Percentiles rank a stretch among this genome's conserved stretches.
phyloP scores from a whole-genome alignment of 23 tunicate species.

The Halocynthia aurantium region DNA sequence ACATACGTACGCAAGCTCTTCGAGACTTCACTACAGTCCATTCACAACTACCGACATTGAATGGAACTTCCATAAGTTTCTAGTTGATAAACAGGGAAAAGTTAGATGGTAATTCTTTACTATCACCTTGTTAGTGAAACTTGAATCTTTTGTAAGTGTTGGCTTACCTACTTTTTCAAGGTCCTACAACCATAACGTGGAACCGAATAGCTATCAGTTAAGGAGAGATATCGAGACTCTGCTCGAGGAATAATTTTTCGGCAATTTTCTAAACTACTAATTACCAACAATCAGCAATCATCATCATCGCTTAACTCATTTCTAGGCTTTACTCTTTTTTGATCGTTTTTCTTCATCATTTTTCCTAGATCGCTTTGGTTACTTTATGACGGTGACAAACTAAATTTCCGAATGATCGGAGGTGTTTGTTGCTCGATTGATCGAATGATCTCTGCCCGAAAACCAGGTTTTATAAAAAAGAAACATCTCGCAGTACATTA shows the following conservation, averaged over 20 bases:
- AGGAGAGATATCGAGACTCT: slow-evolving; percentile 2
- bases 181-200: slow-evolving; percentile 10
- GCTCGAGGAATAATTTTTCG: neutral
- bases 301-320: neutral
- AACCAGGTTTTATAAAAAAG: neutral
- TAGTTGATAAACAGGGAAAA: slow-evolving; percentile 57
- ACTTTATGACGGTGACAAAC: neutral
- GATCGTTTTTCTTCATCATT: neutral
- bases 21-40: slow-evolving; percentile 58
- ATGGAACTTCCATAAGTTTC: slow-evolving; percentile 88
- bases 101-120: slow-evolving; percentile 33
- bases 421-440: too few relatives aligned
- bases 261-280: neutral
- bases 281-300: neutral
- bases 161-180: neutral
- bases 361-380: neutral
- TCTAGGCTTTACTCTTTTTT: neutral
- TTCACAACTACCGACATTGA: slow-evolving; percentile 62
- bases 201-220: neutral
- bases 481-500: slow-evolving; percentile 2
- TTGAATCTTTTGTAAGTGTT: neutral
- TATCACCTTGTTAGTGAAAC: neutral
- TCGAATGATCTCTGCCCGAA: neutral
- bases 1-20: neutral
- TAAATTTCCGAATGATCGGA: neutral